phyloP scores from a whole-genome alignment of 2,888 invertebrate species.

The Pollenia angustigena region DNA sequence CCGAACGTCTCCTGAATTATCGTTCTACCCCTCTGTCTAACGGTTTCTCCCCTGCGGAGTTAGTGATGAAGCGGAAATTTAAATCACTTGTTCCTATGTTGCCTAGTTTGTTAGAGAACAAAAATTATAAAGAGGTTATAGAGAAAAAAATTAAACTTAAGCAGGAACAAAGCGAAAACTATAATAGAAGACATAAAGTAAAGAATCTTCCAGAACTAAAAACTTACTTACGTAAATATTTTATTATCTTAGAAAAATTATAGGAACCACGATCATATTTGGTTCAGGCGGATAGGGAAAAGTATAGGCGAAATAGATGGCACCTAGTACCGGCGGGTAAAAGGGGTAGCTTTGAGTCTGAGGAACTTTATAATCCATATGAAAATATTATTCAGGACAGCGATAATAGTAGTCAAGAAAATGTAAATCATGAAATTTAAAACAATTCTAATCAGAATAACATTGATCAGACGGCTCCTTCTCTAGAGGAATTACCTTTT shows the following conservation, averaged over 20 bases:
- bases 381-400: background rate
- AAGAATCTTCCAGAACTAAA: too few species aligned
- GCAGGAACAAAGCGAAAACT: too few species aligned
- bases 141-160: background rate
- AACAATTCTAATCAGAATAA: background rate
- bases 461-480: background rate
- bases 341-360: background rate
- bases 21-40: background rate
- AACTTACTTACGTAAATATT: background rate
- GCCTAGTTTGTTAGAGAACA: background rate
- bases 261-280: constrained; percentile 1
- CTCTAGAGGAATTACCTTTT: too few species aligned
- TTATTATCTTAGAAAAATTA: constrained; percentile 6
- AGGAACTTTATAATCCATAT: constrained; percentile 4
- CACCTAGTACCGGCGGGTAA: background rate
- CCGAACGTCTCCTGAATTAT: too few species aligned
- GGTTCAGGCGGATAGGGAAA: background rate
- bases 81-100: too few species aligned
- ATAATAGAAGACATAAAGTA: too few species aligned
- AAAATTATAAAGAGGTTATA: background rate
- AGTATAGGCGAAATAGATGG: too few species aligned
- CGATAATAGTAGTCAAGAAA: too few species aligned
- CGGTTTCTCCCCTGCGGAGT: background rate
- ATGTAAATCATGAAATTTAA: background rate
- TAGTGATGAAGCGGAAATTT: too few species aligned